These are phyloP conservation scores for Prunella himalayana DNA, from an alignment of 2,113 vertebrate genomes.

Conservation along the genomic window DNA sequence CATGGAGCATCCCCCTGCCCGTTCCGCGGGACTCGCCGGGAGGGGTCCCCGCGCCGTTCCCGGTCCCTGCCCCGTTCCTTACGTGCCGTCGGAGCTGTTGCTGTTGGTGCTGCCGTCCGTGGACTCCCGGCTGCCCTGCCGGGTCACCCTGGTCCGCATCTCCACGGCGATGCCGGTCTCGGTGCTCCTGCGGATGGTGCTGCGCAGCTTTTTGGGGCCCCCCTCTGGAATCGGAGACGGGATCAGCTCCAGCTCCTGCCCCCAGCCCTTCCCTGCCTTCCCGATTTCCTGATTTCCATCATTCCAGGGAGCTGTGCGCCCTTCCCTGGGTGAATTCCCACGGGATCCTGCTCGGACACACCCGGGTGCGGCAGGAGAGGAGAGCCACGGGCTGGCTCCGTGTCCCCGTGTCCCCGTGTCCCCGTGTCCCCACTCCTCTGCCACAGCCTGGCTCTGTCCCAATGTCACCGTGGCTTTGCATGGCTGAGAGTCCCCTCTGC, in stretches of 20 bases:
- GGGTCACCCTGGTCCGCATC: constrained; percentile 92
- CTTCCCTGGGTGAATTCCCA: neutral
- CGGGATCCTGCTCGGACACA: accelerated
- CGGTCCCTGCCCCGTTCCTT: neutral
- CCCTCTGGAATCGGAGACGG: constrained; percentile 71
- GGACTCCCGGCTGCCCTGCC: constrained; percentile 95
- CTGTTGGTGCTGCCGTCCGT: constrained; percentile 98
- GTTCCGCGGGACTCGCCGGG: accelerated
- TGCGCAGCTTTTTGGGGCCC: constrained; percentile 93
- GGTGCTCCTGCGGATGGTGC: constrained; percentile 94
- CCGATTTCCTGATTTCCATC: accelerated
- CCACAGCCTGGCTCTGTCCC: neutral
- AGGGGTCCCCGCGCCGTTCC: neutral
- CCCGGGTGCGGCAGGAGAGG: neutral
- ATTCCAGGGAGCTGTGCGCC: accelerated
- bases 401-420: neutral
- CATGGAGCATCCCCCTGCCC: neutral
- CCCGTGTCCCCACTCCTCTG: neutral
- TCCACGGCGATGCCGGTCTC: constrained; percentile 98
- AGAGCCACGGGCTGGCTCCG: accelerated
- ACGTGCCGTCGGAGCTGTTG: constrained; percentile 98
- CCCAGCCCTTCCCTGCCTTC: neutral
- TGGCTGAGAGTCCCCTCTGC: neutral
- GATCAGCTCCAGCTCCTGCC: neutral
- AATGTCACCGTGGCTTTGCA: accelerated